These are phyloP conservation scores for Anas bahamensis DNA, from an alignment of 2,797 vertebrate genomes.

Conservation along the genomic window DNA sequence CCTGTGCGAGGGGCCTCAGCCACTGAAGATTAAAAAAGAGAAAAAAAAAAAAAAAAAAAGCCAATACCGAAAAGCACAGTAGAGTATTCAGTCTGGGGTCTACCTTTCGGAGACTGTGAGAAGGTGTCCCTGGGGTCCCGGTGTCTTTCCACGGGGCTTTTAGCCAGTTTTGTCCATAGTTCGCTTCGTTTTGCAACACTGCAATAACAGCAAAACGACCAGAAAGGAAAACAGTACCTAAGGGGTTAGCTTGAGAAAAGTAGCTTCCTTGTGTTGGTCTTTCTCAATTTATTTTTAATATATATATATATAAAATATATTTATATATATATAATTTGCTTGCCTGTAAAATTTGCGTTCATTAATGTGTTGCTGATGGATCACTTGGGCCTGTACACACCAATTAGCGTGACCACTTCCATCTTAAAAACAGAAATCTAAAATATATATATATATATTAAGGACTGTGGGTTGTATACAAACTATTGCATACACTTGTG, in stretches of 20 bases:
- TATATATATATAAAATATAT: slow-evolving; percentile 79
- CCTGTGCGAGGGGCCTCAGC: slow-evolving; percentile 70
- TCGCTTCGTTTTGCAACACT: slow-evolving; percentile 77
- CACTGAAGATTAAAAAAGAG: slow-evolving; percentile 43
- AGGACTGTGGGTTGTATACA: slow-evolving; percentile 87
- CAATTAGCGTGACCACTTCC: slow-evolving; percentile 88
- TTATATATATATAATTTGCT: slow-evolving; percentile 86
- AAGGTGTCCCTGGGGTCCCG: slow-evolving; percentile 59
- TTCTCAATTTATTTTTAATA: slow-evolving; percentile 72
- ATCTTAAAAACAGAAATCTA: slow-evolving; percentile 83
- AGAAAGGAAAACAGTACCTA: slow-evolving; percentile 73
- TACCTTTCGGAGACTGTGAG: slow-evolving; percentile 46
- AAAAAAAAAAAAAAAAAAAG: slow-evolving; percentile 20
- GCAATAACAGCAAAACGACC: slow-evolving; percentile 81
- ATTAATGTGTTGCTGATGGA: slow-evolving; percentile 90
- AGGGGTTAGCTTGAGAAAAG: slow-evolving; percentile 82
- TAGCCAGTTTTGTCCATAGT: slow-evolving; percentile 36
- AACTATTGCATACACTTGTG: slow-evolving; percentile 86
- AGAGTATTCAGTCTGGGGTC: slow-evolving; percentile 50
- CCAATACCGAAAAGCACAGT: slow-evolving; percentile 75
- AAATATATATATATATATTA: slow-evolving; percentile 79
- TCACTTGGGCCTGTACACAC: slow-evolving; percentile 85
- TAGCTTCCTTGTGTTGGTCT: slow-evolving; percentile 82
- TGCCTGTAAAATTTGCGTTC: slow-evolving; percentile 97
- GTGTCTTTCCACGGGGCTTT: slow-evolving; percentile 68